Evolutionary conservation across 2,113 vertebrate genomes (phyloP).

Genomic region (Calidris pugnax): DNA sequence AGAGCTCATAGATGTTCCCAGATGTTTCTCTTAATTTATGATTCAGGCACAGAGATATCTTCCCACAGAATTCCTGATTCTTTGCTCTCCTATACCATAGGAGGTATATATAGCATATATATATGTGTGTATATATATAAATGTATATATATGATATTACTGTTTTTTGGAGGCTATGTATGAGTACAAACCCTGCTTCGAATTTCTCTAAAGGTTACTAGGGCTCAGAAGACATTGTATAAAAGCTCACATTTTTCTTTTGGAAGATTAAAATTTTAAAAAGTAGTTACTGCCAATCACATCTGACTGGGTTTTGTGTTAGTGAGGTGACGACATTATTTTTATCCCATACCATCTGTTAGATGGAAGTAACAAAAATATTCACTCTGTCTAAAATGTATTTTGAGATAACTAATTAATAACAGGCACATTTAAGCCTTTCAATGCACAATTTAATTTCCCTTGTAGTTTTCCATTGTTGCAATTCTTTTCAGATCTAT

Average conservation of each 20-base stretch:
- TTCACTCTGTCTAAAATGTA: neutral
- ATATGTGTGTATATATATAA: too few relatives aligned
- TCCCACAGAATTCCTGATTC: neutral
- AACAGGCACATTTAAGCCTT: neutral
- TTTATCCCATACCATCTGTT: conserved; percentile 41
- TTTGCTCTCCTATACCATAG: neutral
- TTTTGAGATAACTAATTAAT: neutral
- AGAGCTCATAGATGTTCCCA: neutral
- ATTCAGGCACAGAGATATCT: neutral
- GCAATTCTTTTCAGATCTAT: neutral
- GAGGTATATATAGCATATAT: too few relatives aligned
- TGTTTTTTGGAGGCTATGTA: neutral
- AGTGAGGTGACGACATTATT: conserved; percentile 14
- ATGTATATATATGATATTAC: neutral
- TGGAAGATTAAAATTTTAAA: neutral
- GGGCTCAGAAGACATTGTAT: neutral
- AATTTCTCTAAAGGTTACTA: neutral
- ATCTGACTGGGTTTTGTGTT: neutral
- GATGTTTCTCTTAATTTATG: neutral
- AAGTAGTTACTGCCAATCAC: neutral
- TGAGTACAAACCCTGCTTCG: neutral
- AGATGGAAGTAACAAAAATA: neutral
- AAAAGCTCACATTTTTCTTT: neutral
- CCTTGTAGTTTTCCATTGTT: neutral
- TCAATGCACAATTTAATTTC: neutral